phyloP scores from a whole-genome alignment of 2,113 vertebrate genomes.

The Agelaius tricolor region DNA sequence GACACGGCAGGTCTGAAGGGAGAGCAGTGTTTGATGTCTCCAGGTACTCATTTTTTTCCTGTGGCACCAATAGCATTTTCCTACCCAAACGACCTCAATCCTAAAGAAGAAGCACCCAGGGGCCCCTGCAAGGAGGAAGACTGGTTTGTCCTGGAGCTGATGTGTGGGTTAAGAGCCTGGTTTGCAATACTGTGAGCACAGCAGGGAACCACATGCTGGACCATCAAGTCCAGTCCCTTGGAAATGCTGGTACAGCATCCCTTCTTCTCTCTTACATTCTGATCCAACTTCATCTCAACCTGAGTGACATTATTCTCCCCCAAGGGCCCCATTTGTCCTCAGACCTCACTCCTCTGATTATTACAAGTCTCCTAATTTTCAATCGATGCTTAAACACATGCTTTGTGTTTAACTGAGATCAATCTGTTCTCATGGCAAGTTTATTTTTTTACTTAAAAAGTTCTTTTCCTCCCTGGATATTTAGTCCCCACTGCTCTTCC shows the following conservation, averaged over 20 bases:
- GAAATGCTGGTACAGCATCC: neutral
- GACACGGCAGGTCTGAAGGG: neutral
- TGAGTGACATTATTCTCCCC: neutral
- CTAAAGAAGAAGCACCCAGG: neutral
- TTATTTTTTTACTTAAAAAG: neutral
- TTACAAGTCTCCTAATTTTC: neutral
- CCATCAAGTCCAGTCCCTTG: neutral
- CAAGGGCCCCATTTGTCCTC: neutral
- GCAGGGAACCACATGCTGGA: neutral
- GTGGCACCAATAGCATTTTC: neutral
- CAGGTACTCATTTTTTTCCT: slow-evolving; percentile 31
- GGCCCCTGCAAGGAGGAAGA: neutral
- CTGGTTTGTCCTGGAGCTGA: neutral
- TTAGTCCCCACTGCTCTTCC: neutral
- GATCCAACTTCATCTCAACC: neutral
- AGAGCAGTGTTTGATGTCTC: neutral
- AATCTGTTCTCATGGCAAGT: neutral
- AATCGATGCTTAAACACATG: neutral
- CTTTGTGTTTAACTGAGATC: neutral
- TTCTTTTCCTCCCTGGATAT: neutral
- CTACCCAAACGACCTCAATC: neutral
- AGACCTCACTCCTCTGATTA: neutral
- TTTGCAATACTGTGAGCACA: neutral
- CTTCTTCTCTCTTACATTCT: neutral
- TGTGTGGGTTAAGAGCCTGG: neutral